Base-by-base conservation (phyloP, 2,797 vertebrate species). In the Schizopygopsis pylzovi region DNA sequence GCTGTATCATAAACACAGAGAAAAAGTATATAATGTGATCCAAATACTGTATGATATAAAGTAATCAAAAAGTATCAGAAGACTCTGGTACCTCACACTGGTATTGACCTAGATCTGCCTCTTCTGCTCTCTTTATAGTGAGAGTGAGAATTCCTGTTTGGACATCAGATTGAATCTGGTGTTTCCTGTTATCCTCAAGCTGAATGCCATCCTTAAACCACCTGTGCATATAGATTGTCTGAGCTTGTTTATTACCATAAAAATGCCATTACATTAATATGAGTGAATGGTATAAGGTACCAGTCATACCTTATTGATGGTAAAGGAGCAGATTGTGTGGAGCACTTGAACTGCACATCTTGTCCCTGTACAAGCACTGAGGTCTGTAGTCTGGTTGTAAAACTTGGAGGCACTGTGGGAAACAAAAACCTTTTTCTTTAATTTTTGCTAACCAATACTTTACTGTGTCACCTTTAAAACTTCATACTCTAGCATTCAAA, bases 161-260 rank as follows among this genome's bases (percentile, higher is more conserved):
- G 78, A 93, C 89, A 47, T 99, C 97, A 68, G 93, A 97, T 84
- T 95, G 88, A 65, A 95, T 94, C 78, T 91, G 91, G 87, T 97
- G 96, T 91, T 97, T 99, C 72, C 89, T 90, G 70, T 92, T 90
- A 39, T 96, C 93, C 2, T 92, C 93, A 92, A 99, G 81, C 83
- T 95, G 93, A 71, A 88, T 89, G 10, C 96, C 95, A 1, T 98
- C 96, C 90, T 96, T 98, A 92, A 96, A 95, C 98, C 98, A 99
- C 70, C 98, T 99, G 92, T 8, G 25, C 54, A 39, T 43, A 72
- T 59, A 76, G 11, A 78, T 13, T n/a, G 18, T 49, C 13, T 65
- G 3, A 8, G 9, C 15, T 4, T 37, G 6, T 70, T 9, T 12
- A 76, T 47, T 7, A 45, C 4, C 54, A 33, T n/a, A 13, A 7